These are phyloP conservation scores for Pandemis corylana DNA, from an alignment of 2,888 invertebrate genomes.

Conservation along the genomic window DNA sequence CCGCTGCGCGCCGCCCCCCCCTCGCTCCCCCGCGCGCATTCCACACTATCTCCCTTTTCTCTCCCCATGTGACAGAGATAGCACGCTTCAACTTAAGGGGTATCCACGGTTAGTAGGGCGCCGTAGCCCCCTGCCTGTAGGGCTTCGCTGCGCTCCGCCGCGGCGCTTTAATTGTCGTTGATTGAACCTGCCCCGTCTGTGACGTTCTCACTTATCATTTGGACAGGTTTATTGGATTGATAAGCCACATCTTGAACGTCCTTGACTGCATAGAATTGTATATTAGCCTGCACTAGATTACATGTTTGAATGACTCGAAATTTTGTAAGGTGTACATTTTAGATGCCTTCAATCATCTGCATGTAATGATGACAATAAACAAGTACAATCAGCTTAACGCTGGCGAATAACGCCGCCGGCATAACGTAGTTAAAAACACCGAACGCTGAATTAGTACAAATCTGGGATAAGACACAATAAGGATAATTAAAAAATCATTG, in stretches of 20 bases:
- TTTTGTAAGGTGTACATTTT: too few relatives aligned
- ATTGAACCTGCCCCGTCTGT: slow-evolving; percentile 34
- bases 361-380: too few relatives aligned
- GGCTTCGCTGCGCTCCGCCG: slow-evolving; percentile 44
- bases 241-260: background rate
- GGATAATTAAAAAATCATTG: too few relatives aligned
- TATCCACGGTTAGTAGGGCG: slow-evolving; percentile 52
- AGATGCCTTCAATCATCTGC: too few relatives aligned
- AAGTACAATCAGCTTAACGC: too few relatives aligned
- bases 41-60: slow-evolving; percentile 50
- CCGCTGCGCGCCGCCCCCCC: slow-evolving; percentile 52
- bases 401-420: too few relatives aligned
- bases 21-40: slow-evolving; percentile 45
- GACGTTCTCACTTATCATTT: background rate
- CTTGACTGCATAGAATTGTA: background rate
- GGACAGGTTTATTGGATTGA: background rate
- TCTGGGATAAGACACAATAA: too few relatives aligned
- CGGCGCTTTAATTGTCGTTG: slow-evolving; percentile 36
- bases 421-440: too few relatives aligned
- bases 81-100: slow-evolving; percentile 37
- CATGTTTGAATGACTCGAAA: background rate
- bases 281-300: background rate
- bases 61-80: slow-evolving; percentile 49
- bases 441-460: too few relatives aligned
- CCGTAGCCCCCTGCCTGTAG: slow-evolving; percentile 50